phyloP scores from a whole-genome alignment of 2,888 invertebrate genomes.

The Pimpla rufipes region DNA sequence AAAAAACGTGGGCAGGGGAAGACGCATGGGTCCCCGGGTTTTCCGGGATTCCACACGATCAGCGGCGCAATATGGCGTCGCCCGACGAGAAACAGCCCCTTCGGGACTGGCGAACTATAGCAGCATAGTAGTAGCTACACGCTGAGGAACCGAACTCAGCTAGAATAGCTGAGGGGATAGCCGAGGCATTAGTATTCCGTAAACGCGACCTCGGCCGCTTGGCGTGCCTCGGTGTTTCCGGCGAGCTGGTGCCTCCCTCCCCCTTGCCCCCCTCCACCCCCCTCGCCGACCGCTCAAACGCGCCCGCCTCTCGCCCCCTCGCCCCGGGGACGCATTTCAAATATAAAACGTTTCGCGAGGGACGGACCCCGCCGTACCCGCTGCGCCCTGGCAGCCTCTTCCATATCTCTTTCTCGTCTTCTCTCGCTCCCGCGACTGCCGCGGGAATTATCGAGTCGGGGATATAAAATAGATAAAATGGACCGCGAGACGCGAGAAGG shows the following conservation, averaged over 20 bases:
- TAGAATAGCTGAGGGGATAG: slow-evolving; percentile 66
- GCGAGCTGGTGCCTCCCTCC: slow-evolving; percentile 67
- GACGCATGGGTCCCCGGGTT: slow-evolving; percentile 67
- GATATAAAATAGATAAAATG: slow-evolving; percentile 60
- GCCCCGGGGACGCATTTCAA: slow-evolving; percentile 70
- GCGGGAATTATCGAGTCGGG: slow-evolving; percentile 62
- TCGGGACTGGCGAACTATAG: slow-evolving; percentile 67
- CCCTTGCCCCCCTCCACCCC: not conserved
- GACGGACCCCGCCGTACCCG: not conserved
- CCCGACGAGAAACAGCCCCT: slow-evolving; percentile 74
- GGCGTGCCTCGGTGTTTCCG: slow-evolving; percentile 77
- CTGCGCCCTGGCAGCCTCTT: slow-evolving; percentile 40
- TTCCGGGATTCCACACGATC: slow-evolving; percentile 73
- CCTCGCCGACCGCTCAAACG: slow-evolving; percentile 56
- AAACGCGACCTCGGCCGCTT: slow-evolving; percentile 71
- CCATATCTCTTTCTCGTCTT: slow-evolving; percentile 31
- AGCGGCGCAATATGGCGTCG: slow-evolving; percentile 75
- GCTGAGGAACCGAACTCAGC: slow-evolving; percentile 56
- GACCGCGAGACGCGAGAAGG: slow-evolving; percentile 59
- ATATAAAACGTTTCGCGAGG: slow-evolving; percentile 69
- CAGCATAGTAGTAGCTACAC: slow-evolving; percentile 54
- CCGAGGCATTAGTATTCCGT: slow-evolving; percentile 78
- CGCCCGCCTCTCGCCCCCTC: slow-evolving; percentile 29
- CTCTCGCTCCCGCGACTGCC: slow-evolving; percentile 34
- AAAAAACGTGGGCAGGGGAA: slow-evolving; percentile 50